Base-by-base conservation (phyloP, 2,888 invertebrate genomes). In the Leptopilina syphax region DNA sequence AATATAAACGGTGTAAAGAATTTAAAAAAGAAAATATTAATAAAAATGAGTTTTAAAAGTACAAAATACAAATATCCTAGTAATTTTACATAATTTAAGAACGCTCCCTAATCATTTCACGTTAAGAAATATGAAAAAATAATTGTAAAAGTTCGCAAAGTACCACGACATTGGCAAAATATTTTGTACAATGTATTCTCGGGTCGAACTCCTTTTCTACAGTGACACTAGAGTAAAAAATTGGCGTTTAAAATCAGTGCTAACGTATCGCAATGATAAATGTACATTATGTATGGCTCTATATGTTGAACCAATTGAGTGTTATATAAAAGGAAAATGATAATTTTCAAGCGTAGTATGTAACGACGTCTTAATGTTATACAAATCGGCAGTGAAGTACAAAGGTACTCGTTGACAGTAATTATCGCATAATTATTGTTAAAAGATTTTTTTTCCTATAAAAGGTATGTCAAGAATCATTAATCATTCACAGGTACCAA, bases 301-400 rank as follows among this genome's bases (percentile, higher is more conserved):
- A 6, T n/a, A 73, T 79, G 80, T 84, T 84, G 76, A 82, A 84
- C 81, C 79, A 80, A 79, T 47, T 81, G 82, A 83, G 83, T 80
- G 65, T 47, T 18, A 47, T 65, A 47, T 3, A 70, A 70, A 57
- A 8, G 27, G 27, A 70, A 27, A 70, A 24, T 10, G 13, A 70
- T 27, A 50, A 10, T 47, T 68, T 12, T 47, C 47, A 68, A 68
- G 68, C 50, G 24, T 68, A 54, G 8, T 24, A 24, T 34, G 6
- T 3, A 24, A 12, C 70, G 44, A 66, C 10, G 18, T 70, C 54
- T 34, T 34, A n/a, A 73, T 54, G 54, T 54, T 73, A 27, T 57
- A 57, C 57, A n/a, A 12, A 5, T 60, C n/a, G 13, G 18, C 60
- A 60, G 60, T 60, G 18, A 60, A 60, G 18, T 18, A 18, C 18